Evolutionary conservation across 2,113 vertebrate genomes (phyloP).

Genomic region (Sebastes fasciatus): DNA sequence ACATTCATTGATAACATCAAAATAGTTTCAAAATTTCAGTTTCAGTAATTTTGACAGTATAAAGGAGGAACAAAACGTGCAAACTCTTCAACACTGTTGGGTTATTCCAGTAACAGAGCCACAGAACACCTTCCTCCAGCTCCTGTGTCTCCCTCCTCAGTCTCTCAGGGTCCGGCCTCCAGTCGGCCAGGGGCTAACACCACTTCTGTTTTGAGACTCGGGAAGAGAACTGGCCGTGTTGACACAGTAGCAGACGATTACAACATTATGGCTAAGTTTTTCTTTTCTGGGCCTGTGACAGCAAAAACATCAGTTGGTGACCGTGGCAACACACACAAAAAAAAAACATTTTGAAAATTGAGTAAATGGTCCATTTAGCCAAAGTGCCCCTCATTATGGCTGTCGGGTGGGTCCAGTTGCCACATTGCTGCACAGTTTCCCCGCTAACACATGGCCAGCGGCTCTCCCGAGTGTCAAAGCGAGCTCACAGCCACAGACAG

Average conservation of each 20-base stretch:
- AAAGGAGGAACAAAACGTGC: background rate
- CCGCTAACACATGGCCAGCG: conserved; percentile 13
- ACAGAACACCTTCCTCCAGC: background rate
- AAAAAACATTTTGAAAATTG: background rate
- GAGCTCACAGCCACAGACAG: conserved; percentile 80
- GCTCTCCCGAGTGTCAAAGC: conserved; percentile 81
- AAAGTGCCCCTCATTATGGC: background rate
- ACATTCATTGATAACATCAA: no score
- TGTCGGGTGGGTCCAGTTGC: background rate
- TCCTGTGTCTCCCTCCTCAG: background rate
- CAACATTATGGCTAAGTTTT: background rate
- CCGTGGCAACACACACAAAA: background rate
- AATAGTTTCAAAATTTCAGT: background rate
- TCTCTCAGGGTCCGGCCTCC: conserved; percentile 23
- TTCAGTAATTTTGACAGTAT: background rate
- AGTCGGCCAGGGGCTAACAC: conserved; percentile 82
- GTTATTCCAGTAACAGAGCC: background rate
- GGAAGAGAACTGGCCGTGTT: conserved; percentile 52
- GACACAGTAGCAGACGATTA: background rate
- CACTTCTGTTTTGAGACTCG: conserved; percentile 87
- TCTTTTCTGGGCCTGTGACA: background rate
- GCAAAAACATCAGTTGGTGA: background rate
- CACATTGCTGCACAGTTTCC: background rate
- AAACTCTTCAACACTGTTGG: background rate
- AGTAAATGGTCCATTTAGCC: conserved; percentile 3